Base-by-base conservation (phyloP, 2,888 invertebrate species). In the Phanerotoma sp. region DNA sequence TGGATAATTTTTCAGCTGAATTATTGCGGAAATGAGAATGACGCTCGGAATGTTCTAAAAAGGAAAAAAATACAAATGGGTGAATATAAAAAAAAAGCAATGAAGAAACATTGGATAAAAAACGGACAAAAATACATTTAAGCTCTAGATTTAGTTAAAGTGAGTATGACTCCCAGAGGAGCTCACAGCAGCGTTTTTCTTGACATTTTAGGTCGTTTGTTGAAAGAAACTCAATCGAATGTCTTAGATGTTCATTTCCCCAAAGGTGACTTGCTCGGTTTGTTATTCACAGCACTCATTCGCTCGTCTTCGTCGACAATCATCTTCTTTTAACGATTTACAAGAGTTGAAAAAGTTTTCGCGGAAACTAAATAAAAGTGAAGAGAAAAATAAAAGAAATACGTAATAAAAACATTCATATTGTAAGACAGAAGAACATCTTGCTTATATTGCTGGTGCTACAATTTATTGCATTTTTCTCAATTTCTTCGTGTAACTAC, bases 181-280 rank as follows among this genome's bases (percentile, higher is more conserved):
- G 45, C 45, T n/a, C 18, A 45, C 30, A 13, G 18, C 11, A 18
- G 28, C 28, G 28, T 45, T 45, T 28, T n/a, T 45, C 25, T 20
- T 21, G 21, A 37, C 48, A 48, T 21, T 35, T 35, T 38, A 48
- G 38, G 30, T 48, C 37, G 9, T n/a, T 33, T 50, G 18, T 21
- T 30, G 33, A 9, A 33, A 50, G 50, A 41, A 50, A 50, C 20
- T 32, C 50, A n/a, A 41, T 50, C 40, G 40, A 22, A 50, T 40
- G 41, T 32, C 25, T 28, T 41, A 22, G 40, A 41, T 41, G 41
- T 40, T 20, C 41, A 13, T 28, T 30, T 37, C 40, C 21, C 37
- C 35, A 44, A 13, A 45, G 51, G 45, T 45, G 45, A 45, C 42
- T 41, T 35, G 37, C 33, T 28, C 44, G 51, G 44, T 51, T 45